Evolutionary conservation across 2,888 invertebrate genomes (phyloP).

Genomic region (Branchinecta sandiegonensis): DNA sequence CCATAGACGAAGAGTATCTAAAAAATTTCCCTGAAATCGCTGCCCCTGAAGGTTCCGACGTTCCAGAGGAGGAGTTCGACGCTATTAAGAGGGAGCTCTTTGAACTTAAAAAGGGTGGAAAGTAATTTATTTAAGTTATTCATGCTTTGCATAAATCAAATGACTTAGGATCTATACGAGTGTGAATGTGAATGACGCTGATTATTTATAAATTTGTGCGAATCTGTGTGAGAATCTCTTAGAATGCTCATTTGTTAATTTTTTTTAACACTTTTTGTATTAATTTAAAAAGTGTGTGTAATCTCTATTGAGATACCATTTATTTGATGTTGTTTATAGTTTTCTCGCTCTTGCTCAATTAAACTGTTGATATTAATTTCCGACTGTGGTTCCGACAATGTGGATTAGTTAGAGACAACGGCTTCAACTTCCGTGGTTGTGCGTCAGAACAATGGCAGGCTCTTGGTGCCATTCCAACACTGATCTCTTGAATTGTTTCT

Average conservation of each 20-base stretch:
- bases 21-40: slow-evolving; percentile 30
- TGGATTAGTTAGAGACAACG: too few species aligned
- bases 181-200: not conserved
- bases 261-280: slow-evolving; percentile 17
- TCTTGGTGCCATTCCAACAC: too few species aligned
- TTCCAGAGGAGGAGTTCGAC: slow-evolving; percentile 30
- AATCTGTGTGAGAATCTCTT: slow-evolving; percentile 9
- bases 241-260: not conserved
- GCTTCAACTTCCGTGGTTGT: too few species aligned
- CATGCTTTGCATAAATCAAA: slow-evolving; percentile 6
- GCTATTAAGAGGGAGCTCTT: slow-evolving; percentile 31
- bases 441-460: too few species aligned
- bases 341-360: slow-evolving; percentile 7
- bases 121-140: not conserved
- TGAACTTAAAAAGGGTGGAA: slow-evolving; percentile 28
- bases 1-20: slow-evolving; percentile 29
- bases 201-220: slow-evolving; percentile 15
- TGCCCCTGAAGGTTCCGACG: slow-evolving; percentile 28
- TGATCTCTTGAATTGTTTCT: too few species aligned
- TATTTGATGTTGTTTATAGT: not conserved
- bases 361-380: not conserved
- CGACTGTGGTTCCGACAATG: not conserved
- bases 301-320: slow-evolving; percentile 14
- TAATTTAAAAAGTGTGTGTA: slow-evolving; percentile 11
- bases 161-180: not conserved